A percentile compares a stretch with the other conserved stretches of the same genome.
phyloP scores from a whole-genome alignment of 2,888 invertebrate species.

The Imbricaverruca yamaguchii region DNA sequence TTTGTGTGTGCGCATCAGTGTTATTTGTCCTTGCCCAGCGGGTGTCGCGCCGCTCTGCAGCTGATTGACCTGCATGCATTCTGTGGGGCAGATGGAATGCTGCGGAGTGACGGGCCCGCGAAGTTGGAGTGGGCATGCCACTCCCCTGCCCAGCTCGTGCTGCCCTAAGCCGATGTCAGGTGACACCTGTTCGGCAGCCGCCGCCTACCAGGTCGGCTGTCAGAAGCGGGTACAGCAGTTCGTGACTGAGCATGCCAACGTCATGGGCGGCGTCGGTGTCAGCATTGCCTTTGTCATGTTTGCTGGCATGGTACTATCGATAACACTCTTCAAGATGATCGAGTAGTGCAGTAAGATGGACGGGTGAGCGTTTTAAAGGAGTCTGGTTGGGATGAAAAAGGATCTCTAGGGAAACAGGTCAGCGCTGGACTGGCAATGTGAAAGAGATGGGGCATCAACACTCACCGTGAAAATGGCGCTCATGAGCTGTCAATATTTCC shows the following conservation, averaged over 20 bases:
- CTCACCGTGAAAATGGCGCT: too few relatives aligned
- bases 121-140: conserved; percentile 26
- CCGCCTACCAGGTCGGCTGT: conserved; percentile 67
- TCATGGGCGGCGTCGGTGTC: conserved; percentile 72
- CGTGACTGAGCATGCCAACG: conserved; percentile 66
- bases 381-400: too few relatives aligned
- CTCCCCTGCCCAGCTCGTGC: conserved; percentile 24
- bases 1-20: too few relatives aligned
- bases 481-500: too few relatives aligned
- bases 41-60: too few relatives aligned
- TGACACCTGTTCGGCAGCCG: conserved; percentile 51
- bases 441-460: too few relatives aligned
- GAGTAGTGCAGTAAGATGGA: conserved; percentile 27
- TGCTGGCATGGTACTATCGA: conserved; percentile 48
- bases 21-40: too few relatives aligned
- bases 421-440: too few relatives aligned
- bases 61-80: too few relatives aligned
- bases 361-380: neutral
- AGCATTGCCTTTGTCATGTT: conserved; percentile 80
- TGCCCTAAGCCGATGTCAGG: conserved; percentile 45
- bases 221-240: conserved; percentile 59
- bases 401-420: too few relatives aligned
- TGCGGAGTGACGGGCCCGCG: conserved; percentile 29
- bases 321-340: conserved; percentile 75
- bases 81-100: conserved; percentile 30